Evolutionary conservation across 2,888 invertebrate species (phyloP).

Genomic region (Acrobasis suavella): DNA sequence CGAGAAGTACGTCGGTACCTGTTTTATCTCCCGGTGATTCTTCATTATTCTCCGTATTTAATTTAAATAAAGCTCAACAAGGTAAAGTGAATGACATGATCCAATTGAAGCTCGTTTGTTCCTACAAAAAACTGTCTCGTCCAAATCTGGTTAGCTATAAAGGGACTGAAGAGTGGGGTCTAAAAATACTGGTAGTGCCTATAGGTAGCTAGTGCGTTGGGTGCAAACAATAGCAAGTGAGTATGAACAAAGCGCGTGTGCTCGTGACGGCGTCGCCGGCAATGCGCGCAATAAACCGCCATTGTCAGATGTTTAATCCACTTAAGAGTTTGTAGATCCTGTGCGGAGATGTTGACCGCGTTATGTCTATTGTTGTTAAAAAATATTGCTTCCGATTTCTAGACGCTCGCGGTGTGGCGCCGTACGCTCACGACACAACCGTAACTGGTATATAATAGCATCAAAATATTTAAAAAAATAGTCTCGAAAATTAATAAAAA

Average conservation of each 20-base stretch:
- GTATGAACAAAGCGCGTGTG: constrained; percentile 56
- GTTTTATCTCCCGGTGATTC: background rate
- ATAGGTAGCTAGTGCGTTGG: constrained; percentile 26
- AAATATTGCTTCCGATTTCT: constrained; percentile 58
- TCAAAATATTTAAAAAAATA: too few species aligned
- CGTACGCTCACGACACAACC: background rate
- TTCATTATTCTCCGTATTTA: constrained; percentile 17
- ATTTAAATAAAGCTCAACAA: constrained; percentile 28
- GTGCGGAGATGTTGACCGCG: constrained; percentile 50
- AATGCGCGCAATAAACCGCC: constrained; percentile 61
- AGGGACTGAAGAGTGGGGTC: constrained; percentile 35
- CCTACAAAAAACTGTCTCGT: constrained; percentile 41
- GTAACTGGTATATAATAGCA: too few species aligned
- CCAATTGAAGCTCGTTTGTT: constrained; percentile 48
- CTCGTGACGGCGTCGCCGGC: constrained; percentile 47
- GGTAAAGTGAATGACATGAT: constrained; percentile 45
- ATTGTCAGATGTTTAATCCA: constrained; percentile 75
- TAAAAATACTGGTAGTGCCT: constrained; percentile 36
- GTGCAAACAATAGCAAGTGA: constrained; percentile 55
- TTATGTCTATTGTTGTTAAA: constrained; percentile 52
- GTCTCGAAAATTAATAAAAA: too few species aligned
- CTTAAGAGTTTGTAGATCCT: constrained; percentile 65
- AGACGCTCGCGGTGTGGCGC: constrained; percentile 24
- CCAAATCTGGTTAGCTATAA: constrained; percentile 35
- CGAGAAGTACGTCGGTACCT: background rate